Evolutionary conservation across 2,888 invertebrate genomes (phyloP).

Genomic region (Villa cingulata): DNA sequence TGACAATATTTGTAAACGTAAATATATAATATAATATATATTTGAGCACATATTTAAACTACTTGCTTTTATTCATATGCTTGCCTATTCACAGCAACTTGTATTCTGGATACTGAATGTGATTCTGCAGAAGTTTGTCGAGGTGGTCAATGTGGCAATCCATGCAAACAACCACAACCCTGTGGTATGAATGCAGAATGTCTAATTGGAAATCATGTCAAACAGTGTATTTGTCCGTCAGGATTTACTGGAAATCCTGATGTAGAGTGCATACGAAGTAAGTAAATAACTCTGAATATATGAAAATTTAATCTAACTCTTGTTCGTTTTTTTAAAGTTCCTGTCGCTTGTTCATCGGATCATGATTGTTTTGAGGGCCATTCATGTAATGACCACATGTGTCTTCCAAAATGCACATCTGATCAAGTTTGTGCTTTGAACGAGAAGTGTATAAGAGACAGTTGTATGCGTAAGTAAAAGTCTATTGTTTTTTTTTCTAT

Average conservation of each 20-base stretch:
- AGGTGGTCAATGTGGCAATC: conserved; percentile 68
- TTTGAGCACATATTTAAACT: conserved; percentile 4
- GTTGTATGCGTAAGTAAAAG: conserved; percentile 57
- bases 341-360: conserved; percentile 55
- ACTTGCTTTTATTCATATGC: no score
- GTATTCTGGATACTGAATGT: conserved; percentile 68
- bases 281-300: conserved; percentile 27
- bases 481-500: conserved; percentile 2
- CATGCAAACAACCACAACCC: conserved; percentile 58
- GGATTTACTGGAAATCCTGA: conserved; percentile 76
- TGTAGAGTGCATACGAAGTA: conserved; percentile 72
- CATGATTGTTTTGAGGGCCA: conserved; percentile 58
- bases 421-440: conserved; percentile 80
- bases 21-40: conserved; percentile 23
- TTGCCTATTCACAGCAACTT: conserved; percentile 50
- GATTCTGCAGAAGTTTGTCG: conserved; percentile 63
- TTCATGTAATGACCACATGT: conserved; percentile 68
- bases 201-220: conserved; percentile 52
- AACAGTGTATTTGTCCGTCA: conserved; percentile 68
- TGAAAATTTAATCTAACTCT: no score
- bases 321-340: conserved; percentile 43
- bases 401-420: conserved; percentile 57
- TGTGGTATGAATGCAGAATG: conserved; percentile 80
- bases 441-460: conserved; percentile 71
- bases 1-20: conserved; percentile 67